Evolutionary conservation across 2,888 invertebrate species (phyloP).

Genomic region (Reticulitermes lucifugus): DNA sequence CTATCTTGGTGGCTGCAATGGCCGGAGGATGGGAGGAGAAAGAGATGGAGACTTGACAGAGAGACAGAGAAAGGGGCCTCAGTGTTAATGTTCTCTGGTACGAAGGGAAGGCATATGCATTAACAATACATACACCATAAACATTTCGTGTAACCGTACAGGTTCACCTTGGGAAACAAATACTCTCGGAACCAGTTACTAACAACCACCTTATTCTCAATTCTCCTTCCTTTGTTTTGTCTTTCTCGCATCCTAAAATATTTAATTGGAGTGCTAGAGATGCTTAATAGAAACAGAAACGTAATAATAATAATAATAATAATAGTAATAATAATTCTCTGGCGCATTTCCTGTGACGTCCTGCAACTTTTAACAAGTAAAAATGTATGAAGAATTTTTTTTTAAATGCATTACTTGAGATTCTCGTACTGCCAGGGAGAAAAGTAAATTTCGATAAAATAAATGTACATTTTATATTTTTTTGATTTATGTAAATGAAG

Average conservation of each 20-base stretch:
- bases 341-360: too few relatives aligned
- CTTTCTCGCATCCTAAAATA: neutral
- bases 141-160: slow-evolving; percentile 47
- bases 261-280: slow-evolving; percentile 18
- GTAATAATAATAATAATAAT: too few relatives aligned
- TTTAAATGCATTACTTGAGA: too few relatives aligned
- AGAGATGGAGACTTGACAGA: slow-evolving; percentile 29
- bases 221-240: neutral
- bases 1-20: neutral
- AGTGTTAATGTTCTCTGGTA: neutral
- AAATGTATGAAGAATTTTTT: too few relatives aligned
- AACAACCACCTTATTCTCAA: neutral
- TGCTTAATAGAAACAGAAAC: neutral
- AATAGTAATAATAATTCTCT: too few relatives aligned
- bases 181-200: slow-evolving; percentile 20
- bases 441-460: too few relatives aligned
- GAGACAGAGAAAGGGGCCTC: neutral
- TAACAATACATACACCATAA: slow-evolving; percentile 51
- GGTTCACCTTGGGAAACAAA: slow-evolving; percentile 50
- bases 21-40: neutral
- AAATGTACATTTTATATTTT: too few relatives aligned
- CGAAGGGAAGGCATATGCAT: slow-evolving; percentile 36
- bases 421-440: too few relatives aligned
- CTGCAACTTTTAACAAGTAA: too few relatives aligned
- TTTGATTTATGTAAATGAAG: too few relatives aligned